Percentiles rank a stretch among this genome's conserved stretches.
Conservation (phyloP, 2,797 vertebrate genomes). For the Gymnopithys bicolor region DNA sequence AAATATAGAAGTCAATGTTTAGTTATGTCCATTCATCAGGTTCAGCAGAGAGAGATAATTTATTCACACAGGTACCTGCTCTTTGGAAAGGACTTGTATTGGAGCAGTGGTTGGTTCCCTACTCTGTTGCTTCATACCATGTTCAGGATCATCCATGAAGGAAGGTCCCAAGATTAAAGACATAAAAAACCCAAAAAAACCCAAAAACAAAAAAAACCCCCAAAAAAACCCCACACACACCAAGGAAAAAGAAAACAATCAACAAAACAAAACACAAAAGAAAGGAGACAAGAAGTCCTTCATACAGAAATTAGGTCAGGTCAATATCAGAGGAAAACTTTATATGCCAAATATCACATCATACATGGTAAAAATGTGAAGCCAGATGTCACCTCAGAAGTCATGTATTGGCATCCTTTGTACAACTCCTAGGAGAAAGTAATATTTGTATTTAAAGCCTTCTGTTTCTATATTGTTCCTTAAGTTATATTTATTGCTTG, state of each 20-base stretch:
- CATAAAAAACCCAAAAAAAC: too few species aligned
- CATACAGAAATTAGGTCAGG: not conserved
- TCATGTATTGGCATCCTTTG: not conserved
- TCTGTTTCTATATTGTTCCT: not conserved
- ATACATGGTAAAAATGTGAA: not conserved
- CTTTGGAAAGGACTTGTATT: not conserved
- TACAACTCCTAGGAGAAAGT: not conserved
- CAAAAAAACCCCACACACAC: too few species aligned
- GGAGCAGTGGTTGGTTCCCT: not conserved
- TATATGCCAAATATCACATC: not conserved
- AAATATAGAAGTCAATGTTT: not conserved
- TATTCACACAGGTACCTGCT: not conserved
- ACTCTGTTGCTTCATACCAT: not conserved
- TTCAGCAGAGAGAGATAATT: not conserved
- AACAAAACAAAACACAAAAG: not conserved
- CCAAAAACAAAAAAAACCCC: too few species aligned
- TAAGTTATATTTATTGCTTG: conserved; percentile 1
- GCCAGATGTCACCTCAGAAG: not conserved
- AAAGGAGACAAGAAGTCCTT: not conserved
- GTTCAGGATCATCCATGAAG: not conserved
- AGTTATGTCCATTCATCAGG: not conserved
- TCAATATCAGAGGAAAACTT: not conserved
- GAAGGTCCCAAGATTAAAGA: not conserved
- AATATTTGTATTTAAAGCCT: not conserved
- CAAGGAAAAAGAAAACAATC: not conserved